Base-by-base conservation (phyloP, 2,888 invertebrate species). In the Sarcophaga variegata region DNA sequence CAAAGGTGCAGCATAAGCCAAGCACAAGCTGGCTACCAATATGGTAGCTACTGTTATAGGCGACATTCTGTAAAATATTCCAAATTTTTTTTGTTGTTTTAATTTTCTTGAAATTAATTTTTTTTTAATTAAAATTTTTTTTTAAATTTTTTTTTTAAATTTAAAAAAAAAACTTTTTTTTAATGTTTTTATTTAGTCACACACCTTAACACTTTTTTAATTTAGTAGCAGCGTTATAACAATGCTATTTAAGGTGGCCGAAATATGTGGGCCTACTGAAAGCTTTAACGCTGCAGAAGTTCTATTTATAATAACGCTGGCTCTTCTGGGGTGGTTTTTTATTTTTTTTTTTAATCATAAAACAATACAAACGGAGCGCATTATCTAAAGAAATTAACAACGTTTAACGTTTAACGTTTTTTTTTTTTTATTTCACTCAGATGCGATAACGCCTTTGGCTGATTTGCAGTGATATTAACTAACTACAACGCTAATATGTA, bases 11-110 rank as follows among this genome's bases (percentile, higher is more conserved):
- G 87, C 89, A 25, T 87, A 37, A 49, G 88, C 54, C 8, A 88
- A 69, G 59, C 89, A 88, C 27, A 91, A 63, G 45, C 89, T 89
- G 74, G 87, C 89, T 79, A 88, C 88, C 89, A 88, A 80, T 14
- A 89, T 75, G 74, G 64, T 72, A 84, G 85, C 74, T 22, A 77
- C 11, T 49, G 59, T 47, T 17, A 69, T 11, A 22, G 71, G 64
- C 3, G 47, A 49, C 88, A 89, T 89, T 77, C 71, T 85, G n/a
- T 10, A 45, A 64, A 22, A 60, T 66, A 59, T 47, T 70, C 63
- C 67, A 47, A 17, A 11, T 37, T 66, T 49, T 67, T 20, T n/a
- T 54, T 25, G 3, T 47, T 20, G 67, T 67, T 12, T 63, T n/a
- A 45, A n/a, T 45, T 17, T 11, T 22, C 59, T 70, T 59, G 2